A percentile compares a stretch with the other conserved stretches of the same genome.
Conservation (phyloP, 92 coral and sea anemone species). For the Ricordea florida region DNA sequence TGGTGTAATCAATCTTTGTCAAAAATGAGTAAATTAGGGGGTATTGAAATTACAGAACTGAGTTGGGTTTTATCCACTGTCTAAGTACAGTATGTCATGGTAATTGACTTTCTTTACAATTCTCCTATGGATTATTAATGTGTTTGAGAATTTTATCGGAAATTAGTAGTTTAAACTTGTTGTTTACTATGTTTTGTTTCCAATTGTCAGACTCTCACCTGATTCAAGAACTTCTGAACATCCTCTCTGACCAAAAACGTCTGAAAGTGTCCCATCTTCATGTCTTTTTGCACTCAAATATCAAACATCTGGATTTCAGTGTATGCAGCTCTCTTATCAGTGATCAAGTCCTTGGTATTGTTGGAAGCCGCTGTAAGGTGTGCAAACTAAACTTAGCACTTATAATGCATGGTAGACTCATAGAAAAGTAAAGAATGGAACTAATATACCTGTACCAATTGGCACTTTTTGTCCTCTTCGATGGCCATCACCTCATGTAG, state of each 20-base stretch:
- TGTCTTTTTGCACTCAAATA: constrained; percentile 61
- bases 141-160: not conserved
- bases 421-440: too few relatives aligned
- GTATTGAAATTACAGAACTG: too few relatives aligned
- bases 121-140: not conserved
- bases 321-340: constrained; percentile 60
- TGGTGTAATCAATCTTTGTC: too few relatives aligned
- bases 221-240: constrained; percentile 69
- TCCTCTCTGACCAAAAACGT: constrained; percentile 52
- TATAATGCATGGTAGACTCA: not conserved
- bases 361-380: constrained; percentile 73
- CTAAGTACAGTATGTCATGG: too few relatives aligned
- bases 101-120: too few relatives aligned
- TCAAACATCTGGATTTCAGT: constrained; percentile 70
- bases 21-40: too few relatives aligned
- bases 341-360: constrained; percentile 49
- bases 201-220: constrained; percentile 54
- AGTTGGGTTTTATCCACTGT: too few relatives aligned
- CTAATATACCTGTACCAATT: too few relatives aligned
- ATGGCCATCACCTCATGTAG: too few relatives aligned
- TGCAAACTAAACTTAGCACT: not conserved
- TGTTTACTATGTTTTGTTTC: not conserved
- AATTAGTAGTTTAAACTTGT: not conserved
- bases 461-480: too few relatives aligned
- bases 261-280: constrained; percentile 65